These are phyloP conservation scores for Hypena proboscidalis DNA, from an alignment of 2,888 invertebrate genomes.

Conservation along the genomic window DNA sequence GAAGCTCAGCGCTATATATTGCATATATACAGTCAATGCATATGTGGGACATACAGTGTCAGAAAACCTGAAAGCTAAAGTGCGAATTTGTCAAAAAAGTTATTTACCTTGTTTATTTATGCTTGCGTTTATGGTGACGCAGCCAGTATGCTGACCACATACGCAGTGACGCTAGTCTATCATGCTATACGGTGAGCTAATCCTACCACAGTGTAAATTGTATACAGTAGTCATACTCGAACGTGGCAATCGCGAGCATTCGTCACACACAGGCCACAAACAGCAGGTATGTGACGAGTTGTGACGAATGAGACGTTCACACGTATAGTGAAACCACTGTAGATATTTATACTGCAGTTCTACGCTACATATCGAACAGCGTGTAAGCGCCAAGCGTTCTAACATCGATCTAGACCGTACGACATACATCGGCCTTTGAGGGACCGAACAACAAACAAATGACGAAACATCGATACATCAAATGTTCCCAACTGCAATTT, in stretches of 20 bases:
- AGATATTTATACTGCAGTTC: too few relatives aligned
- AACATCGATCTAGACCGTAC: conserved; percentile 75
- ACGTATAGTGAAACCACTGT: too few relatives aligned
- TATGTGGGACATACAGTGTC: conserved; percentile 39
- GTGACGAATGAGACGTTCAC: too few relatives aligned
- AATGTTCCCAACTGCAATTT: conserved; percentile 61
- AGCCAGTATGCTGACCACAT: conserved; percentile 33
- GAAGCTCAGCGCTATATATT: conserved; percentile 32
- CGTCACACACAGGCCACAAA: too few relatives aligned
- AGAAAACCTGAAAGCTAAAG: conserved; percentile 31
- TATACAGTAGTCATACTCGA: too few relatives aligned
- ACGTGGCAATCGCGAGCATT: too few relatives aligned
- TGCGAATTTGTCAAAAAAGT: conserved; percentile 20
- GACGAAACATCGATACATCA: conserved; percentile 69
- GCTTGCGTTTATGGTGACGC: conserved; percentile 21
- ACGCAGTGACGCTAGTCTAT: conserved; percentile 30
- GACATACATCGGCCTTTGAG: conserved; percentile 63
- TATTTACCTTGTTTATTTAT: conserved; percentile 26
- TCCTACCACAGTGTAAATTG: conserved; percentile 44
- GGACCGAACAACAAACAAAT: conserved; percentile 55
- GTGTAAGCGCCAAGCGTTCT: conserved; percentile 75
- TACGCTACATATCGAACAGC: conserved; percentile 49
- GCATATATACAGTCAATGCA: conserved; percentile 43
- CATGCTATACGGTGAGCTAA: conserved; percentile 40
- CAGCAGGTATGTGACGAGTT: too few relatives aligned